These are phyloP conservation scores for Crepidodera aurea DNA, from an alignment of 2,888 invertebrate species.

Conservation along the genomic window DNA sequence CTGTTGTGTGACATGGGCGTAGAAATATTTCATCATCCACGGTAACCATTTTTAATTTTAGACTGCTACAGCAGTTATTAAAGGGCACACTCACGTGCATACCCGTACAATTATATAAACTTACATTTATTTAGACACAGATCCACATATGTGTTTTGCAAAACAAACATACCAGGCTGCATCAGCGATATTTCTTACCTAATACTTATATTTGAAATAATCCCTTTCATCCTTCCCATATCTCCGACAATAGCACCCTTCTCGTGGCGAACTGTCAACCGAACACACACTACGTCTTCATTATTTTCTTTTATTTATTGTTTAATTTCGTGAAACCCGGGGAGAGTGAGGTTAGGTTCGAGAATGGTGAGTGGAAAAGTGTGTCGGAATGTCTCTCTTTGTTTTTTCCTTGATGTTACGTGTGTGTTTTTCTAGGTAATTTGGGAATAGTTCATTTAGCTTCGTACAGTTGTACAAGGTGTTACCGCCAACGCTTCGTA, in stretches of 20 bases:
- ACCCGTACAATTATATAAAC: too few relatives aligned
- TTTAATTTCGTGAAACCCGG: constrained; percentile 20
- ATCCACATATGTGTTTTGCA: too few relatives aligned
- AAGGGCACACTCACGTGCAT: too few relatives aligned
- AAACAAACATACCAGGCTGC: too few relatives aligned
- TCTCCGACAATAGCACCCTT: constrained; percentile 23
- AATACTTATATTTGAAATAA: too few relatives aligned
- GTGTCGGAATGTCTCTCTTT: constrained; percentile 14
- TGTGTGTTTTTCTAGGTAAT: background rate
- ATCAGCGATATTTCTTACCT: too few relatives aligned
- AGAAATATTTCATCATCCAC: too few relatives aligned
- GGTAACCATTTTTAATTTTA: too few relatives aligned
- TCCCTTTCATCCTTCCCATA: background rate
- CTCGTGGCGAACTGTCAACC: constrained; percentile 26
- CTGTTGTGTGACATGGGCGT: constrained; percentile 25
- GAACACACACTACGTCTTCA: constrained; percentile 37
- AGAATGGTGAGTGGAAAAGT: constrained; percentile 21
- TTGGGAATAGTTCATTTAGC: background rate
- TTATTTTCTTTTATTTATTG: constrained; percentile 38
- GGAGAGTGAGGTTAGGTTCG: constrained; percentile 10
- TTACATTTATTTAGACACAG: too few relatives aligned
- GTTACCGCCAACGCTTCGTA: too few relatives aligned
- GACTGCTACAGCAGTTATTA: too few relatives aligned
- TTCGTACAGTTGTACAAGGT: background rate
- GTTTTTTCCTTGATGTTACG: background rate